A percentile compares a stretch with the other conserved stretches of the same genome.
phyloP scores from a whole-genome alignment of 2,888 invertebrate genomes.

The Napeogenes inachia region DNA sequence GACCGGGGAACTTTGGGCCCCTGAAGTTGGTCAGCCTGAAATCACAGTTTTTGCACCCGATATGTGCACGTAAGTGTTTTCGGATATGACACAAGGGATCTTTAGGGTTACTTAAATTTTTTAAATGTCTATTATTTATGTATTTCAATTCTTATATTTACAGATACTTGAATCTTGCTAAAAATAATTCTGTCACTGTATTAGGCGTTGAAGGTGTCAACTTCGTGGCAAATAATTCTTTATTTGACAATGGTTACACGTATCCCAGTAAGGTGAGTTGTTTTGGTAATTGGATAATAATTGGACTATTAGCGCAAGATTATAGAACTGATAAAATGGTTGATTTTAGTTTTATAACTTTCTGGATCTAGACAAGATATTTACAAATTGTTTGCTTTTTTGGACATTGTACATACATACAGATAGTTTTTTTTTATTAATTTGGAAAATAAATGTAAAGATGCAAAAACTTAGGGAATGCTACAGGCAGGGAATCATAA shows the following conservation, averaged over 20 bases:
- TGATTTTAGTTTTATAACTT: neutral
- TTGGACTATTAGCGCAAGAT: no score
- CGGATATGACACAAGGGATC: no score
- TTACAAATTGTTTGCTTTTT: no score
- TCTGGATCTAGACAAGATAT: no score
- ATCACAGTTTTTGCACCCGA: conserved; percentile 85
- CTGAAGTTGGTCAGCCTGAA: conserved; percentile 74
- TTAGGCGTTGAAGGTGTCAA: conserved; percentile 72
- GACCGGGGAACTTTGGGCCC: conserved; percentile 89
- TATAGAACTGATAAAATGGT: no score
- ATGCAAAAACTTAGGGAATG: no score
- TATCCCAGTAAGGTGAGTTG: conserved; percentile 52
- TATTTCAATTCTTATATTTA: conserved; percentile 19
- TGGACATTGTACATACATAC: no score
- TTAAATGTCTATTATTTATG: neutral
- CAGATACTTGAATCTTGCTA: conserved; percentile 53
- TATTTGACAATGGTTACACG: conserved; percentile 82
- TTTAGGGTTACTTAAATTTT: no score
- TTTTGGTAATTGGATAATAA: no score
- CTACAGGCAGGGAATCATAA: no score
- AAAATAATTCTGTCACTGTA: conserved; percentile 56
- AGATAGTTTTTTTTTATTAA: no score
- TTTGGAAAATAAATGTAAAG: no score
- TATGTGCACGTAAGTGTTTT: conserved; percentile 81
- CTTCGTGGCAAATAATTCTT: conserved; percentile 76